Base-by-base conservation (phyloP, 2,888 invertebrate species). In the Hydraecia micacea region DNA sequence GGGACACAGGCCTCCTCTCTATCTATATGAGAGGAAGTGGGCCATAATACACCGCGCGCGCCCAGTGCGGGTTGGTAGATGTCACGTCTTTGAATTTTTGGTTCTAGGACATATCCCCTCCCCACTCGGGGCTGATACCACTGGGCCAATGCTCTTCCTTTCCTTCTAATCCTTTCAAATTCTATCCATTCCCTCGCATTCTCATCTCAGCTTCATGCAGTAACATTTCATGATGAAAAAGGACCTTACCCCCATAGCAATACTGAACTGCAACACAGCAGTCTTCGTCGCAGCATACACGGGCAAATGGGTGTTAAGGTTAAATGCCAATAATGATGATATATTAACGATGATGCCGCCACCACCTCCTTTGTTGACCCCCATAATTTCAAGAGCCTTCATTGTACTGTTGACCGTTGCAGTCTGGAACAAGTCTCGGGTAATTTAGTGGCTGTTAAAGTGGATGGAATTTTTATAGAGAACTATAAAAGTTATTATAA, bases 251-350 rank as follows among this genome's bases (percentile, higher is more conserved):
- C 95, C 96, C 86, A 96, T 92, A 80, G 93, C 91, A 79, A 94
- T 93, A 84, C 94, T 96, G 77, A 95, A 96, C 79, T 96, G 95
- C 49, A 96, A 87, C 32, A 96, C 95, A 32, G 96, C 96, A 0
- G 94, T 91, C 86, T 96, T 96, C 0, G 96, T 96, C 1, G 96
- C 95, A 0, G 93, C 91, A 81, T 96, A 96, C 1, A 96, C 94
- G 6, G 96, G 95, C 13, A 95, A 86, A 84, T 92, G 92, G 36
- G 90, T 91, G 69, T 91, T 91, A 32, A 91, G 88, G 75, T 87
- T 90, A 21, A 96, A 90, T 0, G 95, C 96, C 73, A 95, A 85
- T 68, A 95, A 86, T 2, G 96, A 95, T 21, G 96, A 95, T 70
- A 96, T 92, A 84, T 96, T 96, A 42, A 96, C 83, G 8, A 96